These are phyloP conservation scores for Hirtodrosophila histrioides DNA, from an alignment of 2,888 invertebrate species.

Conservation along the genomic window DNA sequence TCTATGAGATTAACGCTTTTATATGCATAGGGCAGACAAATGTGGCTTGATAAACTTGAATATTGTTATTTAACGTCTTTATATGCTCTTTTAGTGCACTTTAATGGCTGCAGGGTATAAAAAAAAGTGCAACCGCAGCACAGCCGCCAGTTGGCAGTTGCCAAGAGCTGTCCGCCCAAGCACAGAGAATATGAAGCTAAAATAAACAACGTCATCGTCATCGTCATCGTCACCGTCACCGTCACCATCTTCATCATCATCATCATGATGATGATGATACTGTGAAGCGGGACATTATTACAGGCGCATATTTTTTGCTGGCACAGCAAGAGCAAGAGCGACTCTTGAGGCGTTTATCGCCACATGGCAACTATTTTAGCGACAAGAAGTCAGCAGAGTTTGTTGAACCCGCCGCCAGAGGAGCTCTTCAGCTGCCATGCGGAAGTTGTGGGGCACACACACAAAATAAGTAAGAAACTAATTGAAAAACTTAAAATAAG, in stretches of 20 bases:
- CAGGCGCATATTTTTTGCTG: constrained; percentile 17
- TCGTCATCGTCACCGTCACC: constrained; percentile 32
- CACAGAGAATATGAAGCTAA: constrained; percentile 68
- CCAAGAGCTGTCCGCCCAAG: constrained; percentile 67
- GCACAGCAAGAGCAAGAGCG: constrained; percentile 27
- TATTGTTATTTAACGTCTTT: too few species aligned
- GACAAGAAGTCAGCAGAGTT: constrained; percentile 67
- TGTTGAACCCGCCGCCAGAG: constrained; percentile 55
- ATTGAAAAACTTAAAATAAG: constrained; percentile 52
- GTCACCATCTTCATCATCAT: constrained; percentile 10
- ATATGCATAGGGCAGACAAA: too few species aligned
- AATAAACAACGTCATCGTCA: constrained; percentile 64
- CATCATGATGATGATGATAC: constrained; percentile 26
- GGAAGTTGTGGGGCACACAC: constrained; percentile 34
- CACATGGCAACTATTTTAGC: constrained; percentile 77
- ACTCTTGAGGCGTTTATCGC: constrained; percentile 48
- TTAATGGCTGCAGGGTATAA: constrained; percentile 8
- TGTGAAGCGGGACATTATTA: constrained; percentile 30
- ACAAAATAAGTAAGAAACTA: constrained; percentile 24
- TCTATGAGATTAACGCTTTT: too few species aligned
- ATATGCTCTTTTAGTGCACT: not conserved
- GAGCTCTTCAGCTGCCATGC: constrained; percentile 31
- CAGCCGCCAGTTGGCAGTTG: constrained; percentile 30
- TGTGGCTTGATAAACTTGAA: too few species aligned
- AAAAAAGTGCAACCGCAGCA: constrained; percentile 39